These are phyloP conservation scores for Aurelia sp. DNA, from an alignment of 30 jellyfish, hydroid and myxozoan genomes.

Conservation along the genomic window DNA sequence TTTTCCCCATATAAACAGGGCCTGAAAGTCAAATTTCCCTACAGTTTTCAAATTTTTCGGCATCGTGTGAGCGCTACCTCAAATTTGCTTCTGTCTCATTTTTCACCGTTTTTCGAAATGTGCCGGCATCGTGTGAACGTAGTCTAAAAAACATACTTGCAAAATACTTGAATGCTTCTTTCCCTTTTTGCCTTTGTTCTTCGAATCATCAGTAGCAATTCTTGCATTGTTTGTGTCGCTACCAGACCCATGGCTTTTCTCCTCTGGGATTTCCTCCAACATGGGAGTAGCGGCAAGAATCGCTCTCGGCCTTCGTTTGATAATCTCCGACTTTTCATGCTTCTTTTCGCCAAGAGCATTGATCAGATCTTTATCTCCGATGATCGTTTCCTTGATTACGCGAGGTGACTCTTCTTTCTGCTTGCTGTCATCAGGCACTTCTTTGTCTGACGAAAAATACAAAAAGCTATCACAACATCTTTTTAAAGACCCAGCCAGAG, in stretches of 20 bases:
- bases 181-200: slow-evolving; percentile 15
- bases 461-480: no score
- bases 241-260: slow-evolving; percentile 68
- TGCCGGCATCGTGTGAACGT: no score
- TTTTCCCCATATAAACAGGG: no score
- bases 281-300: slow-evolving; percentile 81
- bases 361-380: slow-evolving; percentile 22
- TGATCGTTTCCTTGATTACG: slow-evolving; percentile 6
- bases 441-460: no score
- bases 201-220: slow-evolving; percentile 21
- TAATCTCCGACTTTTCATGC: slow-evolving; percentile 57
- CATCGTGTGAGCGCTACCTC: no score
- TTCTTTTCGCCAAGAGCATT: slow-evolving; percentile 14
- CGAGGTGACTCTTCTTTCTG: no score
- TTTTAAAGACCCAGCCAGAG: no score
- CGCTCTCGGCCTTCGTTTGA: slow-evolving; percentile 80
- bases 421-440: no score
- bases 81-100: no score
- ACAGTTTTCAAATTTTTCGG: no score
- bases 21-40: no score
- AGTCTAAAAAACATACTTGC: slow-evolving; percentile 24
- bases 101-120: no score
- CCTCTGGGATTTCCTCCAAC: slow-evolving; percentile 96
- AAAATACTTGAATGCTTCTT: slow-evolving; percentile 31
- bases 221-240: slow-evolving; percentile 47